These are phyloP conservation scores for Leucophenga maculata DNA, from an alignment of 2,888 invertebrate species.

Conservation along the genomic window DNA sequence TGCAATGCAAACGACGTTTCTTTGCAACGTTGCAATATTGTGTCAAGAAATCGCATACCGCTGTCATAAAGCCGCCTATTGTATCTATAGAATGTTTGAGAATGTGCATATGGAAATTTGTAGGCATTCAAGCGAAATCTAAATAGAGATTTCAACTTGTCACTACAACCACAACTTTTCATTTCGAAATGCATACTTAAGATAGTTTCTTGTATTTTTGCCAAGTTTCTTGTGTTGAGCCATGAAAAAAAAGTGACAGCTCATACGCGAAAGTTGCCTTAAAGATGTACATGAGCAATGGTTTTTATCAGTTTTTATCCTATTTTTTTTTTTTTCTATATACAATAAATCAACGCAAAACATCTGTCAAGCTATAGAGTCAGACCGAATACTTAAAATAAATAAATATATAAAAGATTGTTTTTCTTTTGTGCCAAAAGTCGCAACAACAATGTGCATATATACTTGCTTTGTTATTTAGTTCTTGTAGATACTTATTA, in stretches of 20 bases:
- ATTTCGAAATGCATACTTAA: no score
- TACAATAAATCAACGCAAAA: conserved; percentile 24
- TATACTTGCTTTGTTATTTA: neutral
- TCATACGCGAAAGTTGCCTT: conserved; percentile 6
- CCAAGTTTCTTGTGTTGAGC: conserved; percentile 7
- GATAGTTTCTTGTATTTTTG: conserved; percentile 6
- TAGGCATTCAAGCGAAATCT: neutral
- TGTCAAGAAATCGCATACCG: no score
- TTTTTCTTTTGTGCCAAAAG: neutral
- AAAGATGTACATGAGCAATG: conserved; percentile 36
- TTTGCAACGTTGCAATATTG: neutral
- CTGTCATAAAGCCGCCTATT: neutral
- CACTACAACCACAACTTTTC: no score
- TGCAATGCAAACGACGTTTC: conserved; percentile 46
- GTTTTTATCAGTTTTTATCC: conserved; percentile 57
- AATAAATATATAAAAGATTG: neutral
- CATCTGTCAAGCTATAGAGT: conserved; percentile 14
- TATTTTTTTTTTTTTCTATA: conserved; percentile 18
- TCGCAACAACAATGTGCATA: neutral
- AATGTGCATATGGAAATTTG: neutral
- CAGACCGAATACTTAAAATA: neutral
- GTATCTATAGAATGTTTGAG: no score
- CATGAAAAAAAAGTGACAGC: conserved; percentile 20
- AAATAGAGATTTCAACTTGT: neutral
- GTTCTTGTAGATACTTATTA: neutral